Conservation (phyloP, 2,113 vertebrate genomes). For the Saguinus midas region DNA sequence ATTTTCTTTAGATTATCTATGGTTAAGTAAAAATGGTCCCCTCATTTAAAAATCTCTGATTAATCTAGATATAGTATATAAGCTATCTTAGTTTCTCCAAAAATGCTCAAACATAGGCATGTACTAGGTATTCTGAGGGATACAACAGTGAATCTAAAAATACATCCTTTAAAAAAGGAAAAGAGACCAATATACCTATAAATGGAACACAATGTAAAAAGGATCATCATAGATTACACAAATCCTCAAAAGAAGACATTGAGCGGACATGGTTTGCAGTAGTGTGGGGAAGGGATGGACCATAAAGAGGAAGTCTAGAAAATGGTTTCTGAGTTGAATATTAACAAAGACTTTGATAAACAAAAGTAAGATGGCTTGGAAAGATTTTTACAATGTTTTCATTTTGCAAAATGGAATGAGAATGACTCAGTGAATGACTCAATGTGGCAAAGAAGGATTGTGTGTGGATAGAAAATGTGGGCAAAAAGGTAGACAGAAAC, state of each 20-base stretch:
- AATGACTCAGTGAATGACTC: neutral
- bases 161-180: neutral
- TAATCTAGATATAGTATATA: neutral
- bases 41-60: neutral
- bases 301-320: neutral
- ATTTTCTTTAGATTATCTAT: neutral
- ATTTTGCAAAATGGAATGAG: neutral
- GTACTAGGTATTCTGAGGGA: neutral
- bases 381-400: neutral
- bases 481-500: neutral
- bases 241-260: neutral
- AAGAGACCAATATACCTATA: neutral
- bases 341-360: neutral
- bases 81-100: neutral
- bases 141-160: neutral
- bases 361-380: neutral
- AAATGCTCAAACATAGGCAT: neutral
- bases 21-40: neutral
- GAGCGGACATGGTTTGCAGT: neutral
- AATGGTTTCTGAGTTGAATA: neutral
- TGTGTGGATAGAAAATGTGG: neutral
- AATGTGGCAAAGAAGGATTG: neutral
- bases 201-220: neutral
- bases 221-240: neutral
- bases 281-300: fast-evolving